Percentiles rank a stretch among this genome's conserved stretches.
Evolutionary conservation across 2,113 vertebrate species (phyloP).

Genomic region (Romanogobio albipinnatus): DNA sequence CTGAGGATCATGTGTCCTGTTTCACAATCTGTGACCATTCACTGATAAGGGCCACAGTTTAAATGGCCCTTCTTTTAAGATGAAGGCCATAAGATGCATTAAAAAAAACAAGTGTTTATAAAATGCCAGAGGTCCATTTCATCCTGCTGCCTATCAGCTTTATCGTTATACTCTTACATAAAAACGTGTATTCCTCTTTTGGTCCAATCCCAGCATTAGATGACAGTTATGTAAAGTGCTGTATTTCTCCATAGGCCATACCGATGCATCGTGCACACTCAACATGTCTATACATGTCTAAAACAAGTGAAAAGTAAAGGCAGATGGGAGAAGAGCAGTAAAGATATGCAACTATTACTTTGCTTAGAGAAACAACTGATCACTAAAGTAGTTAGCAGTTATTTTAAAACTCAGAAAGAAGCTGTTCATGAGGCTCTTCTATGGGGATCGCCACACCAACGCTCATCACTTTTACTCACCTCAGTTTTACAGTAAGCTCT

Average conservation of each 20-base stretch:
- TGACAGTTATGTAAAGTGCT: background rate
- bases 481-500: slow-evolving; percentile 1
- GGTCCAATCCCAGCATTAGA: background rate
- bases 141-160: background rate
- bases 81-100: background rate
- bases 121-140: background rate
- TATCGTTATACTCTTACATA: background rate
- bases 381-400: background rate
- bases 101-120: background rate
- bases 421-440: background rate
- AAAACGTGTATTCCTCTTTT: background rate
- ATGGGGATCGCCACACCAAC: background rate
- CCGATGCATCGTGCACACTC: slow-evolving; percentile 28
- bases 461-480: slow-evolving; percentile 11
- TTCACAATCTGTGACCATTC: background rate
- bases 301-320: background rate
- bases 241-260: background rate
- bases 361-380: background rate
- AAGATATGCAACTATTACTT: background rate
- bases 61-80: background rate
- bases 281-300: slow-evolving; percentile 44
- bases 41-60: background rate
- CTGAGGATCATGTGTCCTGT: background rate
- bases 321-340: background rate
- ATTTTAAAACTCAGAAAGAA: background rate